phyloP scores from a whole-genome alignment of 2,888 invertebrate species.

The Aporophyla lueneburgensis region DNA sequence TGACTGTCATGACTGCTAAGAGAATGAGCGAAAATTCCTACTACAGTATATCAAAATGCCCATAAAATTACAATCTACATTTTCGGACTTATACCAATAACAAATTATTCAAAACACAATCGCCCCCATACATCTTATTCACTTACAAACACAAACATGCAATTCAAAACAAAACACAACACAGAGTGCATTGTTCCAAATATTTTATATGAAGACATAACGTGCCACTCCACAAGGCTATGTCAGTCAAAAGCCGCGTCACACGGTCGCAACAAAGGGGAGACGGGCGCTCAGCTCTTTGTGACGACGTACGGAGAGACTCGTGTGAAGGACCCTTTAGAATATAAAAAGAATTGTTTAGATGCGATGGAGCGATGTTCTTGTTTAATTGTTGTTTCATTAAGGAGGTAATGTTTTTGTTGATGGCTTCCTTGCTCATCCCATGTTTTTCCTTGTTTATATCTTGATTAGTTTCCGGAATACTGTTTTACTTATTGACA shows the following conservation, averaged over 20 bases:
- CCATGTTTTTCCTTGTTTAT: background rate
- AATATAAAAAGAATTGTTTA: constrained; percentile 67
- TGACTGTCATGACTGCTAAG: background rate
- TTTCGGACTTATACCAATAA: no score
- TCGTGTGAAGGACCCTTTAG: constrained; percentile 59
- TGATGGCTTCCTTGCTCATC: background rate
- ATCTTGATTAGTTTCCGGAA: background rate
- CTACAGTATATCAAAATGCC: background rate
- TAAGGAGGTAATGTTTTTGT: constrained; percentile 44
- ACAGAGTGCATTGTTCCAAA: constrained; percentile 59
- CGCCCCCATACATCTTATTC: constrained; percentile 5
- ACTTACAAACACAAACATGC: constrained; percentile 22
- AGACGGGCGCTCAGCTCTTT: constrained; percentile 55
- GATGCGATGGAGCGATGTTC: constrained; percentile 50
- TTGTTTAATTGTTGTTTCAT: constrained; percentile 59
- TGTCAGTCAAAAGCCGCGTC: constrained; percentile 69
- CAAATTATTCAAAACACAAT: background rate
- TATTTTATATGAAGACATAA: constrained; percentile 67
- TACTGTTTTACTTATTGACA: background rate
- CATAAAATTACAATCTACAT: background rate
- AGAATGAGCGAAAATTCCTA: background rate
- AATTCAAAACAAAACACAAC: constrained; percentile 51
- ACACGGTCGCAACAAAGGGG: constrained; percentile 59
- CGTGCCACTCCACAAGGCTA: constrained; percentile 57
- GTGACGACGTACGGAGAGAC: constrained; percentile 51